These are phyloP conservation scores for Corvus moneduloides DNA, from an alignment of 2,113 vertebrate species.

Conservation along the genomic window DNA sequence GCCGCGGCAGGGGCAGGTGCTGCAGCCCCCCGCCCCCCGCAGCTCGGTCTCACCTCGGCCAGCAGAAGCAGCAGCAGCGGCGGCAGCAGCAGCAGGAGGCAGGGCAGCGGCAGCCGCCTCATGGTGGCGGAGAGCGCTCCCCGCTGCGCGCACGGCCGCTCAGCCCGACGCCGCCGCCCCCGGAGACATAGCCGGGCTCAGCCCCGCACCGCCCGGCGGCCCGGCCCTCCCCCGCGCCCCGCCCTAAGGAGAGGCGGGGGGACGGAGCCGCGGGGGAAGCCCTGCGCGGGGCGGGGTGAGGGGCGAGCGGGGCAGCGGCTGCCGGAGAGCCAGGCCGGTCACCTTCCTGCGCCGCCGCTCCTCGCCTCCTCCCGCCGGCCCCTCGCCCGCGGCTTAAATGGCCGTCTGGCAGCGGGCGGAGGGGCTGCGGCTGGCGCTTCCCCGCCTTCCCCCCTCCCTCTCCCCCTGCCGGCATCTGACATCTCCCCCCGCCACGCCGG, in stretches of 20 bases:
- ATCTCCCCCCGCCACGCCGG: neutral
- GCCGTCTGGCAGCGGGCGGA: neutral
- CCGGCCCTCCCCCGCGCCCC: neutral
- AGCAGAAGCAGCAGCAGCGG: constrained; percentile 32
- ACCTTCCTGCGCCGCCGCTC: neutral
- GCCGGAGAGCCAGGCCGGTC: rapidly evolving
- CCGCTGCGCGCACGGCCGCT: constrained; percentile 36
- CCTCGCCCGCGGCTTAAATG: neutral
- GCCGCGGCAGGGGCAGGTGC: constrained; percentile 33
- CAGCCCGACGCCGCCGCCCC: constrained; percentile 46
- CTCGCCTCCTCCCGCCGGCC: neutral
- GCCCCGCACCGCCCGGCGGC: constrained; percentile 35
- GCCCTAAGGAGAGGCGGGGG: neutral
- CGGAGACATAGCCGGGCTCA: constrained; percentile 68
- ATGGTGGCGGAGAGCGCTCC: constrained; percentile 34
- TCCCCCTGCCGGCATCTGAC: neutral
- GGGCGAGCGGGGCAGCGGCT: neutral
- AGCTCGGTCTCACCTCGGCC: constrained; percentile 22
- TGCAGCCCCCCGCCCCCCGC: neutral
- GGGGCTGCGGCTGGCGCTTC: neutral
- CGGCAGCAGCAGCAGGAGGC: neutral
- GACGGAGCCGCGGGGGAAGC: neutral
- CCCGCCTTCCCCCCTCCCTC: neutral
- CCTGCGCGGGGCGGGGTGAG: neutral
- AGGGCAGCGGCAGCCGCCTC: constrained; percentile 27